Percentiles rank a stretch among this genome's conserved stretches.
Conservation (phyloP, 2,797 vertebrate genomes). For the Urophycis tenuis region DNA sequence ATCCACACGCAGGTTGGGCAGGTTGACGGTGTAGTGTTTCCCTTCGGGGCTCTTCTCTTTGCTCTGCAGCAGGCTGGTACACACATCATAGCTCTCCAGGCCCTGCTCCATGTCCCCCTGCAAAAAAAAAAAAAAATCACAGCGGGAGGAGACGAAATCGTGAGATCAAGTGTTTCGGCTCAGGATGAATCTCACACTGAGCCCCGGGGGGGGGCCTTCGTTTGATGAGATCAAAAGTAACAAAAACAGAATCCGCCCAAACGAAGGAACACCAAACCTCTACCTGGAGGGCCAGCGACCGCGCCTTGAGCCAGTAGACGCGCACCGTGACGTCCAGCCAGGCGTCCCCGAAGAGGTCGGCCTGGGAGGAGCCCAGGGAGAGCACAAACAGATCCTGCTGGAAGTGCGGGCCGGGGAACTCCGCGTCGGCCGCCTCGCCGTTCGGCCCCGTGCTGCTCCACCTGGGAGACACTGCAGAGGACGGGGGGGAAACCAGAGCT, state of each 20-base stretch:
- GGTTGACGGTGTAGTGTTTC: constrained; percentile 65
- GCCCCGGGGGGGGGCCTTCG: no score
- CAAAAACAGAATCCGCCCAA: no score
- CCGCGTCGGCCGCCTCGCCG: constrained; percentile 71
- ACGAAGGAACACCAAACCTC: no score
- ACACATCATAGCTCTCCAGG: constrained; percentile 91
- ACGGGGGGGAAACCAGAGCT: background rate
- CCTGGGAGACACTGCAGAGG: constrained; percentile 73
- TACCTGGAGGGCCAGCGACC: constrained; percentile 89
- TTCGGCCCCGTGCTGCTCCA: constrained; percentile 59
- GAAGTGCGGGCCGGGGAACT: constrained; percentile 84
- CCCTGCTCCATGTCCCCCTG: constrained; percentile 97
- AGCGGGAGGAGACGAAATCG: background rate
- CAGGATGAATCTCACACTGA: background rate
- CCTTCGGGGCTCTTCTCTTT: constrained; percentile 61
- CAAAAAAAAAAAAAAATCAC: no score
- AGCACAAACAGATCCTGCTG: constrained; percentile 84
- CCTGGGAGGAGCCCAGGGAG: constrained; percentile 85
- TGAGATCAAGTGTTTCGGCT: background rate
- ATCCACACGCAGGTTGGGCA: constrained; percentile 87
- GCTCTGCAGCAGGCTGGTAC: constrained; percentile 82
- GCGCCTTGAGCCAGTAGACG: constrained; percentile 93
- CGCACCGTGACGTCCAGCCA: constrained; percentile 88
- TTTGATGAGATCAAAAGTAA: no score
- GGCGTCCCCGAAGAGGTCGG: constrained; percentile 82